phyloP scores from a whole-genome alignment of 2,888 invertebrate species.

The Fabriciana adippe region DNA sequence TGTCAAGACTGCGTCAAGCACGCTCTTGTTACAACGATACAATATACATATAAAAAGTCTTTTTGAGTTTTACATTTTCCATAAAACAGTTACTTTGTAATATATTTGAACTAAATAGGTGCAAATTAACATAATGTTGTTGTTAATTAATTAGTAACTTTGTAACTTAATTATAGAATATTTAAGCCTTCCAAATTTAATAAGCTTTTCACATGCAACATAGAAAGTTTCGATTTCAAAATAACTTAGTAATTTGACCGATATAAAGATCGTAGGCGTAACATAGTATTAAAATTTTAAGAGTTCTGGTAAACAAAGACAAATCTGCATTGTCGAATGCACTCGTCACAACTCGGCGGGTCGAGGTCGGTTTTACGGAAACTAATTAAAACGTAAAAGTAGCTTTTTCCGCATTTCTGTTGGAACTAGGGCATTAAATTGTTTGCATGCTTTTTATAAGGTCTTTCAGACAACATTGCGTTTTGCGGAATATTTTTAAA shows the following conservation, averaged over 20 bases:
- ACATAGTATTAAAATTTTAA: constrained; percentile 4
- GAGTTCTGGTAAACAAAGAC: constrained; percentile 19
- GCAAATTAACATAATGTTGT: no score
- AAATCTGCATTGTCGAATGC: constrained; percentile 25
- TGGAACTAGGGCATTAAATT: constrained; percentile 35
- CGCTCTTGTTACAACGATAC: constrained; percentile 21
- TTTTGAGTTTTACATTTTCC: constrained; percentile 9
- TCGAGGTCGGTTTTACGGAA: constrained; percentile 35
- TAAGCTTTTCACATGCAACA: no score
- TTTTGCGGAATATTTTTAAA: constrained; percentile 10
- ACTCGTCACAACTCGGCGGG: constrained; percentile 24
- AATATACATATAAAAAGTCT: constrained; percentile 4
- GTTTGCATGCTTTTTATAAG: constrained; percentile 35
- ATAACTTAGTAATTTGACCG: neutral
- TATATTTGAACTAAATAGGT: neutral
- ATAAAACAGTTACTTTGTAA: constrained; percentile 8
- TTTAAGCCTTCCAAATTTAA: no score
- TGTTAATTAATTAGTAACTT: no score
- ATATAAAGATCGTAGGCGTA: neutral
- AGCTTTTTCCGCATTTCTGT: constrained; percentile 31
- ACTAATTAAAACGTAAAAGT: constrained; percentile 39
- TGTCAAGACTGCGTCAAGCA: constrained; percentile 27
- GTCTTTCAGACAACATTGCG: constrained; percentile 10
- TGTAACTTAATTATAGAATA: no score
- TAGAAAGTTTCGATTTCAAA: neutral